Conservation (phyloP, 2,113 vertebrate species). For the Scartelaos histophorus region DNA sequence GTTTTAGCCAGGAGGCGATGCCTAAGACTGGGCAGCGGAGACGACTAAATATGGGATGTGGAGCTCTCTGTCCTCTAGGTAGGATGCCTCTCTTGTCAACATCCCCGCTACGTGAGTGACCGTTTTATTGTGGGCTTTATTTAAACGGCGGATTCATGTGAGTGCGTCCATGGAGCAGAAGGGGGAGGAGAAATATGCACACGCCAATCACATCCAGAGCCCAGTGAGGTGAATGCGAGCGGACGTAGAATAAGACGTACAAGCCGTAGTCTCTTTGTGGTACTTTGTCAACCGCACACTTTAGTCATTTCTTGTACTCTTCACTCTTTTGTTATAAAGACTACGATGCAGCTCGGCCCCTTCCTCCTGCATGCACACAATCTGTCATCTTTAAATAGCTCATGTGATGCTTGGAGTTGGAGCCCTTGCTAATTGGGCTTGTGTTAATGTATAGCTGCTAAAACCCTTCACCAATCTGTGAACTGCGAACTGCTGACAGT, state of each 20-base stretch:
- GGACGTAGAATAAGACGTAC: background rate
- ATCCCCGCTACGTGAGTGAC: background rate
- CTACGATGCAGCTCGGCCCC: background rate
- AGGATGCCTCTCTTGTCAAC: conserved; percentile 34
- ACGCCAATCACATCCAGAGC: background rate
- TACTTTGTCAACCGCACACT: background rate
- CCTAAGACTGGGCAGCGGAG: conserved; percentile 44
- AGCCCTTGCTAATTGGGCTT: conserved; percentile 30
- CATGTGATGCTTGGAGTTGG: conserved; percentile 30
- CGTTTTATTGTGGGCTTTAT: conserved; percentile 21
- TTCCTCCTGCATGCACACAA: background rate
- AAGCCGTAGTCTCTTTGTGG: background rate
- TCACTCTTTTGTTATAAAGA: background rate
- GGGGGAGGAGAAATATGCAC: conserved; percentile 9
- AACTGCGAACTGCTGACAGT: background rate
- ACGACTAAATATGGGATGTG: conserved; percentile 63
- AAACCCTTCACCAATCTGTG: conserved; percentile 6
- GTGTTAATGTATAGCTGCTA: conserved; percentile 14
- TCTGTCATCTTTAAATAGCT: conserved; percentile 33
- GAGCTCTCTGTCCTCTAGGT: conserved; percentile 69
- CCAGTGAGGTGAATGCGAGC: background rate
- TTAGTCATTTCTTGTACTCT: background rate
- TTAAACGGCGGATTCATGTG: conserved; percentile 9
- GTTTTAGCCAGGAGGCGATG: conserved; percentile 54
- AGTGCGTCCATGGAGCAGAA: background rate